A percentile compares a stretch with the other conserved stretches of the same genome.
Evolutionary conservation across 2,113 vertebrate species (phyloP).

Genomic region (Myiozetetes cayanensis): DNA sequence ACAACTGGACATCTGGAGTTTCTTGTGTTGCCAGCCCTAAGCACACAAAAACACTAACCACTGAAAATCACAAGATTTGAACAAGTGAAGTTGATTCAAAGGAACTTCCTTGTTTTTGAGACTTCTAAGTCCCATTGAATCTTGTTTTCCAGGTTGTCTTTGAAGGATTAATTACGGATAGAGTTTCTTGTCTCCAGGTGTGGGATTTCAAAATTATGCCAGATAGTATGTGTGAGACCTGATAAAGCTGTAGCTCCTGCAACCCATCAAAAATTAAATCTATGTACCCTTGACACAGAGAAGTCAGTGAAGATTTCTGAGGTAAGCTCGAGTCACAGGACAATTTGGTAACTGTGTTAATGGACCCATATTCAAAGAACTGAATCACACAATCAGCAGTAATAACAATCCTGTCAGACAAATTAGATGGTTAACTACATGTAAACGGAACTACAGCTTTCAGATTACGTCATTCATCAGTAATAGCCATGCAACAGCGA

Average conservation of each 20-base stretch:
- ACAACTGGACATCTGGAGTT: neutral
- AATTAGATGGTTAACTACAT: neutral
- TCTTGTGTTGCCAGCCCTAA: neutral
- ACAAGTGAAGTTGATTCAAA: neutral
- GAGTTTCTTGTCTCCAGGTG: neutral
- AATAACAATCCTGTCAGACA: neutral
- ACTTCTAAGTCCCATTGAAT: neutral
- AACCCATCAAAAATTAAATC: neutral
- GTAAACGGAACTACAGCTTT: neutral
- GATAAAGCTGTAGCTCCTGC: neutral
- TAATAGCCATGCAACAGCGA: neutral
- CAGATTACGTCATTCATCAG: neutral
- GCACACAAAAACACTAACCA: neutral
- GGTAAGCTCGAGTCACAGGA: neutral
- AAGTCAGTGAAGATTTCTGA: neutral
- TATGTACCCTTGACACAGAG: neutral
- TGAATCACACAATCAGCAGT: neutral
- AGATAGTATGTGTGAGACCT: neutral
- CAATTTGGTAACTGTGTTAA: neutral
- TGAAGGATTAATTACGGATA: neutral
- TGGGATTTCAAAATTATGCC: neutral
- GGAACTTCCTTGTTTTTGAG: neutral
- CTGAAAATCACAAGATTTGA: neutral
- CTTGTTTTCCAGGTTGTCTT: neutral
- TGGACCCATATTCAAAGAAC: neutral